These are phyloP conservation scores for Glyphotaelius pellucidus DNA, from an alignment of 2,888 invertebrate species.

Conservation along the genomic window DNA sequence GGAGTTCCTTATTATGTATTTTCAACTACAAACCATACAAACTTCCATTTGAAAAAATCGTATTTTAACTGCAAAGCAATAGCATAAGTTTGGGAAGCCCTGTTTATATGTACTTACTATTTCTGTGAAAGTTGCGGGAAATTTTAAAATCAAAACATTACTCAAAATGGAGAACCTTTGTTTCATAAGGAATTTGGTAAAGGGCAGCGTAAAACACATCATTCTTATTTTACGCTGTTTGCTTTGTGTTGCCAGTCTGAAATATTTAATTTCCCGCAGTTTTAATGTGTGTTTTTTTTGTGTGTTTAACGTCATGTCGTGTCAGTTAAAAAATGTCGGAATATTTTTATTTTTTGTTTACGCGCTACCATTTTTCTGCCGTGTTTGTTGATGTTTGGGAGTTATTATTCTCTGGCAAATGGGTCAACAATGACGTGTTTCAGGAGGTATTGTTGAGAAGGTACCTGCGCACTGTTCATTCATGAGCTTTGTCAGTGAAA, in stretches of 20 bases:
- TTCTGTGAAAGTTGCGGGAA: too few species aligned
- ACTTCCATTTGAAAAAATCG: too few species aligned
- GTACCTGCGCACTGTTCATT: not conserved
- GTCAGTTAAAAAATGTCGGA: slow-evolving; percentile 5
- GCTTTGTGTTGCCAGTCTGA: not conserved
- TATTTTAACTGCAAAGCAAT: too few species aligned
- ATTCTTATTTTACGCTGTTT: not conserved
- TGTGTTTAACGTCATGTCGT: not conserved
- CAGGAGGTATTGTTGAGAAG: not conserved
- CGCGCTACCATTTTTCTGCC: not conserved
- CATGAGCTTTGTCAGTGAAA: not conserved
- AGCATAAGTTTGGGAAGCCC: too few species aligned
- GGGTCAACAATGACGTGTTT: not conserved
- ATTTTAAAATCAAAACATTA: not conserved
- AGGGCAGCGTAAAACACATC: not conserved
- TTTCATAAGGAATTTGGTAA: not conserved
- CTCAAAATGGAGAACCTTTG: not conserved
- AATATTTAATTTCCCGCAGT: not conserved
- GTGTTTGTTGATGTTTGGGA: not conserved
- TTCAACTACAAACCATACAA: too few species aligned
- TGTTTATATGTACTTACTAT: too few species aligned
- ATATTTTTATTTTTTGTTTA: not conserved
- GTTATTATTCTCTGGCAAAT: not conserved
- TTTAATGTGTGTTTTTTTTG: not conserved
- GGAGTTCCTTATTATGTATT: too few species aligned